Conservation (phyloP, 2,113 vertebrate species). For the Pachyramphus minor region DNA sequence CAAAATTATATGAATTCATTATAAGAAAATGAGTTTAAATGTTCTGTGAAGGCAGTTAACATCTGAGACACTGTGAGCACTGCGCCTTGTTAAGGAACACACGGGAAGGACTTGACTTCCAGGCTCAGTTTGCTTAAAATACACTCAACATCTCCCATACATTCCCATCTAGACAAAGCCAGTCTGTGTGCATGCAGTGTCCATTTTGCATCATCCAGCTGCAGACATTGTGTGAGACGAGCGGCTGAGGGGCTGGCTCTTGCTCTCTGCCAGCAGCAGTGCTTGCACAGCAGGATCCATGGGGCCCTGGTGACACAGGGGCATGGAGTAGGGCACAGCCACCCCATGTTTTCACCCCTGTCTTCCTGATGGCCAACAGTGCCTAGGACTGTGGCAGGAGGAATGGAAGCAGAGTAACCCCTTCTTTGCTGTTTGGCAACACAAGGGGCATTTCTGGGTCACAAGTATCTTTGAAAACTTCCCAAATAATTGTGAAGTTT, state of each 20-base stretch:
- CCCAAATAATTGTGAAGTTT: not conserved
- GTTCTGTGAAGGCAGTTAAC: not conserved
- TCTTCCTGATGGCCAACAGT: not conserved
- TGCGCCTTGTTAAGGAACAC: not conserved
- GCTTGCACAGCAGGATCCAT: not conserved
- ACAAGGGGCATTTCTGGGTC: not conserved
- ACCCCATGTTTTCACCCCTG: accelerated
- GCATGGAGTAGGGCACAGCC: accelerated
- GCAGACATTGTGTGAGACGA: accelerated
- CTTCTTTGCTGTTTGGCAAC: not conserved
- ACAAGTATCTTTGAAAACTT: not conserved
- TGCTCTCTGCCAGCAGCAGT: not conserved
- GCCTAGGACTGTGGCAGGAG: not conserved
- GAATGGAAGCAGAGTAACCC: not conserved
- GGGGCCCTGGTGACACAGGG: too few species aligned
- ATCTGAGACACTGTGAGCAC: not conserved
- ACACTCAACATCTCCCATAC: not conserved
- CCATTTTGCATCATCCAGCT: not conserved
- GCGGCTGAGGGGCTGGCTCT: accelerated
- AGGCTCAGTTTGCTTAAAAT: not conserved
- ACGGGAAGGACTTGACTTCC: not conserved
- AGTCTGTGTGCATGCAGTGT: not conserved
- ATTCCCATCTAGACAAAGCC: not conserved
- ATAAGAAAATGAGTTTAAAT: not conserved
- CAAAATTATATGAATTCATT: not conserved